Evolutionary conservation across 2,113 vertebrate species (phyloP), one percentile per base, ranked within the genome.

Genomic region (Burhinus bistriatus): DNA sequence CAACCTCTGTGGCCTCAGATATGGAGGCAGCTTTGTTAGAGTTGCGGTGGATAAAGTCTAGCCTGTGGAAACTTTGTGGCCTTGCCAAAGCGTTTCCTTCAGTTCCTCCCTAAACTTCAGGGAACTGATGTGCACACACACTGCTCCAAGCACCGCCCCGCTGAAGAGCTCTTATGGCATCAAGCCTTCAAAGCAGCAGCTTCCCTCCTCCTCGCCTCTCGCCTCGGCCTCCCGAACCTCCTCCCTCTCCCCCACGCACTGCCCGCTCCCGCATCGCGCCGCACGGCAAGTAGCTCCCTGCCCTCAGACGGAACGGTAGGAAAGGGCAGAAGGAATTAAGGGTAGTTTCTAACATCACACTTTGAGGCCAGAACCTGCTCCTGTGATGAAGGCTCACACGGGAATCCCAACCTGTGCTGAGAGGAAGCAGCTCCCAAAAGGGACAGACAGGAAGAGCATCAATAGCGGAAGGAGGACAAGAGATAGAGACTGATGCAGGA

Each of bases 61-160:
- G 93, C 78, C 93, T 27, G 73, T 55, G 87, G 62, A 94, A 91
- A 91, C 15, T 57, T 0, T 2, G 40, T 5, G 83, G 36, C 22
- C 72, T 72, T 94, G 87, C 91, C 94, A 94, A 76, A 92, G 59
- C 1, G 16, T 93, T 92, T 84, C 75, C 94, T 78, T 71, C 59
- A 23, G 90, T 64, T 78, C 80, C 80, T 95, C 61, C 87, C 80
- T 12, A 26, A 95, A 77, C 64, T 96, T 95, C 87, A 83, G 83
- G 83, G 92, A 93, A 64, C 42, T 72, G 72, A 57, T 81, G 90
- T 21, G 59, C 30, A 6, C 9, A 18, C 52, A 2, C 32, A 0
- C 12, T 4, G 91, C 86, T 72, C 83, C 65, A 40, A 80, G 68
- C 79, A 73, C 77, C 5, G 3, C 72, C 80, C 61, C 0, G 3